Base-by-base conservation (phyloP, 2,888 invertebrate genomes). In the Cerastis leucographa region DNA sequence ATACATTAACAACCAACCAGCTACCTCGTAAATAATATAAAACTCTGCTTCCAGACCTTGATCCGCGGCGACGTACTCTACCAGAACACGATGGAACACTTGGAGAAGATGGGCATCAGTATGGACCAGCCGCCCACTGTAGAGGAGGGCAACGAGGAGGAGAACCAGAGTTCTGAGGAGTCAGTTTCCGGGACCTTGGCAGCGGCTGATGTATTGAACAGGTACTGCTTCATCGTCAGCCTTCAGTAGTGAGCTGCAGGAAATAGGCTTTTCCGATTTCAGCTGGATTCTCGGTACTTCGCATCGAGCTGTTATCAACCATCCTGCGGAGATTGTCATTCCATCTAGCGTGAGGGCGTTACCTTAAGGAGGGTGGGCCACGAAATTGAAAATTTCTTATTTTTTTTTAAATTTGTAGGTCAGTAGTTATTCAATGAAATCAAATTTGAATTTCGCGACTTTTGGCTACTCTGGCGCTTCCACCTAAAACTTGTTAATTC, bases 51-150 rank as follows among this genome's bases (percentile, higher is more conserved):
- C 1, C 84, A 96, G 96, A 89, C 93, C 0, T 78, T 96, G 0
- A 82, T 92, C 6, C 92, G 94, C 1, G 96, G 96, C 0, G 96
- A 96, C 62, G 90, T 91, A 0, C 92, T 96, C 0, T 96, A 96
- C 81, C 93, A 94, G 82, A 93, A 85, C 78, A 96, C 96, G 0
- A 93, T 96, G 87, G 95, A 96, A 66, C 91, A 95, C 35, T 87
- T 96, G 0, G 96, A 91, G 76, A 93, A 89, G 88, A 84, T 94
- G 95, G 93, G 97, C 72, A 94, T 95, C 78, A 88, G 89, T 86
- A 66, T 96, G 74, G 91, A 94, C 76, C 29, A 91, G 0, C 90
- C 93, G 7, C 0, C 90, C 85, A 19, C 40, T 0, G 12, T 35
- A 71, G 51, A 80, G 3, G 79, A 80, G 17, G 81, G 62, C 2